Percentiles rank a stretch among this genome's conserved stretches.
Evolutionary conservation across 2,797 vertebrate genomes (phyloP).

Genomic region (Cryptoprocta ferox): DNA sequence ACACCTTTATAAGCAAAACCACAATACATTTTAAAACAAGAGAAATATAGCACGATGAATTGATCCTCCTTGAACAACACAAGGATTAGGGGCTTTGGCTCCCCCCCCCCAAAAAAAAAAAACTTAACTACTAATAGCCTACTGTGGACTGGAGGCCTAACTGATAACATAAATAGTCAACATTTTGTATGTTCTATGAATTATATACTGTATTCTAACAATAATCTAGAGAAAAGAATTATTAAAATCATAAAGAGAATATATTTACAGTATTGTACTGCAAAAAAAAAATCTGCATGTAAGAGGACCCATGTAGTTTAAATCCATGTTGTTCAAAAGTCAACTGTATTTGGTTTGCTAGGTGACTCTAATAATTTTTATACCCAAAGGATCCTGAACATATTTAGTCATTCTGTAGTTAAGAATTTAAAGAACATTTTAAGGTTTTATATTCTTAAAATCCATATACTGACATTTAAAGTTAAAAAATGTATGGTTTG

Average conservation of each 20-base stretch:
- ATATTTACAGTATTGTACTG: background rate
- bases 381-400: background rate
- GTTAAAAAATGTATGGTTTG: conserved; percentile 37
- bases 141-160: background rate
- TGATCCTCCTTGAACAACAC: background rate
- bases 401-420: background rate
- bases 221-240: background rate
- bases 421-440: conserved; percentile 28
- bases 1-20: conserved; percentile 5
- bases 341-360: background rate
- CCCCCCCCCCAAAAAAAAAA: background rate
- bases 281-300: background rate
- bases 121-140: background rate
- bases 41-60: background rate
- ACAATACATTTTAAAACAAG: background rate
- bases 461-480: background rate
- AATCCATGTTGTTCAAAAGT: background rate
- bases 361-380: background rate
- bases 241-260: background rate
- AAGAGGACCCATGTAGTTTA: background rate
- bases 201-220: background rate
- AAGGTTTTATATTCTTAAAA: background rate
- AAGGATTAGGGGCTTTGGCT: background rate
- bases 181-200: no score
- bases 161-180: background rate